Evolutionary conservation across 2,113 vertebrate species (phyloP).

Genomic region (Gymnarchus niloticus): DNA sequence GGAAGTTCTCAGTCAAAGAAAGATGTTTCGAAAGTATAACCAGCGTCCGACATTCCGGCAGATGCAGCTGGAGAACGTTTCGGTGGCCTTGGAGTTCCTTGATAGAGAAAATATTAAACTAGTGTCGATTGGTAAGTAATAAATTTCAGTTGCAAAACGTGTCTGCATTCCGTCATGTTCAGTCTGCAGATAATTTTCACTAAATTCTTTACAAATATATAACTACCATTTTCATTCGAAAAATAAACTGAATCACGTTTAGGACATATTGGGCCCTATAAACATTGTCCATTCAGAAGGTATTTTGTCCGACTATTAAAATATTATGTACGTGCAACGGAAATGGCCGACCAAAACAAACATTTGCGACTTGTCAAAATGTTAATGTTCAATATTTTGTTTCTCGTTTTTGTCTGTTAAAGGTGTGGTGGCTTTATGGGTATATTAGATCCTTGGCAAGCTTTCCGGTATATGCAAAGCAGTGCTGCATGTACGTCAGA

Average conservation of each 20-base stretch:
- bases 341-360: too few species aligned
- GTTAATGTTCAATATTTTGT: too few species aligned
- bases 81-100: slow-evolving; percentile 75
- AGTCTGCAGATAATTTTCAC: not conserved
- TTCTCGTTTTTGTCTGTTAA: too few species aligned
- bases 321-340: too few species aligned
- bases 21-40: slow-evolving; percentile 71
- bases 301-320: too few species aligned
- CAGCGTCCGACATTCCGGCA: slow-evolving; percentile 75
- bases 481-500: too few species aligned
- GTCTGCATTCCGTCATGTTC: not conserved
- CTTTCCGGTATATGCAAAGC: too few species aligned
- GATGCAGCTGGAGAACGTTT: slow-evolving; percentile 82
- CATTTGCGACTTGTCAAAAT: too few species aligned
- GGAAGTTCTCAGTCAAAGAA: slow-evolving; percentile 78
- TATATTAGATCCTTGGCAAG: too few species aligned
- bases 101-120: slow-evolving; percentile 74
- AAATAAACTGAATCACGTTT: too few species aligned
- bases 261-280: not conserved
- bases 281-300: not conserved
- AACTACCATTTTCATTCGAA: not conserved
- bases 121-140: slow-evolving; percentile 73
- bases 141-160: not conserved
- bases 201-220: not conserved
- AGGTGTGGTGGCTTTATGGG: too few species aligned